Percentiles rank a stretch among this genome's conserved stretches.
These are phyloP conservation scores for Lysandra coridon DNA, from an alignment of 2,888 invertebrate genomes.

Conservation along the genomic window DNA sequence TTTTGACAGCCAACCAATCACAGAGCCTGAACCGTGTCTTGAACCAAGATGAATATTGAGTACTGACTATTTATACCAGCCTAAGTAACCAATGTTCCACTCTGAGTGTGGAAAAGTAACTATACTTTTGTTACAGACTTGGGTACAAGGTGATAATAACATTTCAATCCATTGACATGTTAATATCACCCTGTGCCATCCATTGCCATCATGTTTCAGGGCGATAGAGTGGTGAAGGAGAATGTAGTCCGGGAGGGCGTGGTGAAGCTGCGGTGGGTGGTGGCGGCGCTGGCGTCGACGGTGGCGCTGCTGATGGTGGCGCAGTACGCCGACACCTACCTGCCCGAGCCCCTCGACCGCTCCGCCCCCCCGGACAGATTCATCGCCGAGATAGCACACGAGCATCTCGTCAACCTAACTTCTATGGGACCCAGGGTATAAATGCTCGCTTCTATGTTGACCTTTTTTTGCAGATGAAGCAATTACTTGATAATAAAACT, in stretches of 20 bases:
- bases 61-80: too few relatives aligned
- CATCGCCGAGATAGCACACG: slow-evolving; percentile 82
- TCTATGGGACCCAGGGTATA: slow-evolving; percentile 80
- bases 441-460: background rate
- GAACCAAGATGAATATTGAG: too few relatives aligned
- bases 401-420: slow-evolving; percentile 82
- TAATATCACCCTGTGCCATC: too few relatives aligned
- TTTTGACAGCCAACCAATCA: too few relatives aligned
- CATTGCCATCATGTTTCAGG: background rate
- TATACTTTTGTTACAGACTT: background rate
- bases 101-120: too few relatives aligned
- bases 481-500: background rate
- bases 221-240: slow-evolving; percentile 51
- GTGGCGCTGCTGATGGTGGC: slow-evolving; percentile 75
- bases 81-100: too few relatives aligned
- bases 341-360: slow-evolving; percentile 76
- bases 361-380: slow-evolving; percentile 49
- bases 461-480: background rate
- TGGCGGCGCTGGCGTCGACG: slow-evolving; percentile 63
- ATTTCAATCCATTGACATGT: background rate
- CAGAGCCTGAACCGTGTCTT: too few relatives aligned
- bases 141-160: background rate
- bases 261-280: slow-evolving; percentile 58
- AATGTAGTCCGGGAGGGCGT: slow-evolving; percentile 47
- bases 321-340: slow-evolving; percentile 76